A percentile compares a stretch with the other conserved stretches of the same genome.
These are phyloP conservation scores for Yponomeuta malinellus DNA, from an alignment of 2,888 invertebrate species.

Conservation along the genomic window DNA sequence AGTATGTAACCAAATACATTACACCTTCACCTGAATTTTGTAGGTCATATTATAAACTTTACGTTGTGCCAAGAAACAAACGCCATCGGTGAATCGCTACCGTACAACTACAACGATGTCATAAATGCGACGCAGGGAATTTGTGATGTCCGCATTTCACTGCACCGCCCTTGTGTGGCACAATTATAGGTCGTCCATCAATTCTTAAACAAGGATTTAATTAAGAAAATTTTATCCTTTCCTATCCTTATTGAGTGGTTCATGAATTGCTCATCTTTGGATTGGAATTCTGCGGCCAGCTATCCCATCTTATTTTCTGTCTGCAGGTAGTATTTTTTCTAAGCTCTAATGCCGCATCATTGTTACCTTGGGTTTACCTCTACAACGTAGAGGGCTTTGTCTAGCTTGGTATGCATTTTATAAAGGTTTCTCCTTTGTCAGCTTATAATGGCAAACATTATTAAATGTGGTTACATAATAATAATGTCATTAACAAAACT, in stretches of 20 bases:
- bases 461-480: background rate
- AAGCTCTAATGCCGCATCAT: conserved; percentile 21
- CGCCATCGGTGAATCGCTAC: conserved; percentile 56
- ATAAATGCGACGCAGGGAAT: conserved; percentile 63
- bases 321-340: conserved; percentile 49
- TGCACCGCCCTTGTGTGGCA: background rate
- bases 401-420: no score
- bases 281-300: background rate
- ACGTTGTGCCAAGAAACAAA: conserved; percentile 54
- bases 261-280: background rate
- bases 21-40: conserved; percentile 41
- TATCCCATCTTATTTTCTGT: conserved; percentile 17
- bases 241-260: no score
- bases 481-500: background rate
- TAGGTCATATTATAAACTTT: conserved; percentile 43
- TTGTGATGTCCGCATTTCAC: conserved; percentile 9
- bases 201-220: no score
- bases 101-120: conserved; percentile 31
- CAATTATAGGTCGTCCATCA: no score
- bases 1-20: conserved; percentile 18
- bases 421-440: background rate
- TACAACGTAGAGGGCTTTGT: background rate
- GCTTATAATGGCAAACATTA: background rate
- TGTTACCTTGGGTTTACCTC: background rate
- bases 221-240: background rate